Evolutionary conservation across 2,113 vertebrate species (phyloP).

Genomic region (Astatotilapia flaviijosephi): DNA sequence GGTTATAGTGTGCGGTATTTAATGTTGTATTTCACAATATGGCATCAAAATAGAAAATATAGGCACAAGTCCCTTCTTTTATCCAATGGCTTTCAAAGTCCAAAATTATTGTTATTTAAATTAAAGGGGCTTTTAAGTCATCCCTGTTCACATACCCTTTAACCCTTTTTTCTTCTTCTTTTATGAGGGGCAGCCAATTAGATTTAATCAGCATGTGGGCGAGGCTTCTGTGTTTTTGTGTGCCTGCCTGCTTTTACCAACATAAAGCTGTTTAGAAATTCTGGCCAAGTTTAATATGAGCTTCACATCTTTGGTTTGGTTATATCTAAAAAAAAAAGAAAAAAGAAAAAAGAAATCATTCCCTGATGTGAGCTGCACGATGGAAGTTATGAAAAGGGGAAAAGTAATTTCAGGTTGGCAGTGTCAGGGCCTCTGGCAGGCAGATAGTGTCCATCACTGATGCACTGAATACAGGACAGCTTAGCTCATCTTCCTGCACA

Average conservation of each 20-base stretch:
- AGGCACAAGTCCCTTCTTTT: accelerated
- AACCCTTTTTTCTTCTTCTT: not conserved
- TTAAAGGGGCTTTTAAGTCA: not conserved
- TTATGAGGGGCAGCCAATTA: not conserved
- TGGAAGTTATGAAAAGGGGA: not conserved
- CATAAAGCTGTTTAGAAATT: not conserved
- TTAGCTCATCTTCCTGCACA: constrained; percentile 4
- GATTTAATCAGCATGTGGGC: not conserved
- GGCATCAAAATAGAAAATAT: not conserved
- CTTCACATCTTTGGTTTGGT: not conserved
- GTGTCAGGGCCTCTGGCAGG: not conserved
- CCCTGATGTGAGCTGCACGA: not conserved
- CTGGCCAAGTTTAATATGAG: not conserved
- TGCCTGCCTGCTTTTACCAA: not conserved
- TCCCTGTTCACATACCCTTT: not conserved
- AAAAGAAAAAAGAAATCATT: not conserved
- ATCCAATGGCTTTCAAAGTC: not conserved
- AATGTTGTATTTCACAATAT: not conserved
- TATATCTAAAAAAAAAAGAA: not conserved
- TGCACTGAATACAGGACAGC: not conserved
- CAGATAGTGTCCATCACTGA: not conserved
- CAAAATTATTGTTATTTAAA: accelerated
- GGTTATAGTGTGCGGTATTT: accelerated
- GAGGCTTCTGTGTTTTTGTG: not conserved
- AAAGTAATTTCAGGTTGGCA: not conserved